These are phyloP conservation scores for Stigmatopora nigra DNA, from an alignment of 2,113 vertebrate genomes.

Conservation along the genomic window DNA sequence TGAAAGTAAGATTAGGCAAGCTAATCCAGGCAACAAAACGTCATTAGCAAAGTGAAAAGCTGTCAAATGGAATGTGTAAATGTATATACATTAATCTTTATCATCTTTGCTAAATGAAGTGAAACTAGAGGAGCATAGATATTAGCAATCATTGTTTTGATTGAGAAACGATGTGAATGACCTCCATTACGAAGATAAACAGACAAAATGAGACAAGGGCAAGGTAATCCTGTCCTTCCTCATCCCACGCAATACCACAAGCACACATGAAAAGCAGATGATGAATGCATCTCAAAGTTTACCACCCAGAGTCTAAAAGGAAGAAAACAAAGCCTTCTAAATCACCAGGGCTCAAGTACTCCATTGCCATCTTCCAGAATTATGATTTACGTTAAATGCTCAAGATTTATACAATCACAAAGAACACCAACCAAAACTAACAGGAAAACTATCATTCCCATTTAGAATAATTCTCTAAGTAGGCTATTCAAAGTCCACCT, in stretches of 20 bases:
- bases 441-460: conserved; percentile 25
- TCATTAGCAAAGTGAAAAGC: conserved; percentile 42
- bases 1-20: conserved; percentile 27
- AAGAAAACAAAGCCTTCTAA: conserved; percentile 21
- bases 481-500: conserved; percentile 33
- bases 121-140: conserved; percentile 28
- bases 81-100: conserved; percentile 51
- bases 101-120: conserved; percentile 48
- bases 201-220: conserved; percentile 18
- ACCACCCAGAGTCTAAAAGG: background rate
- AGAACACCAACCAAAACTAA: conserved; percentile 11
- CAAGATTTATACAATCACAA: conserved; percentile 37
- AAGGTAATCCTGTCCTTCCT: conserved; percentile 7
- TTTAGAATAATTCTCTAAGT: conserved; percentile 30
- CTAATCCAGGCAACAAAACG: conserved; percentile 47
- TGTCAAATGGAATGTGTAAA: conserved; percentile 34
- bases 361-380: conserved; percentile 13
- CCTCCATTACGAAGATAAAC: conserved; percentile 26
- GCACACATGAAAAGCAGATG: conserved; percentile 9
- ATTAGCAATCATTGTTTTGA: conserved; percentile 33
- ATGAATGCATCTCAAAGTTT: conserved; percentile 16
- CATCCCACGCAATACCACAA: background rate
- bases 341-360: conserved; percentile 13
- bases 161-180: conserved; percentile 31
- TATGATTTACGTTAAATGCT: conserved; percentile 27